Percentiles rank a stretch among this genome's conserved stretches.
phyloP scores from a whole-genome alignment of 2,797 vertebrate species.

The Danionella dracula region DNA sequence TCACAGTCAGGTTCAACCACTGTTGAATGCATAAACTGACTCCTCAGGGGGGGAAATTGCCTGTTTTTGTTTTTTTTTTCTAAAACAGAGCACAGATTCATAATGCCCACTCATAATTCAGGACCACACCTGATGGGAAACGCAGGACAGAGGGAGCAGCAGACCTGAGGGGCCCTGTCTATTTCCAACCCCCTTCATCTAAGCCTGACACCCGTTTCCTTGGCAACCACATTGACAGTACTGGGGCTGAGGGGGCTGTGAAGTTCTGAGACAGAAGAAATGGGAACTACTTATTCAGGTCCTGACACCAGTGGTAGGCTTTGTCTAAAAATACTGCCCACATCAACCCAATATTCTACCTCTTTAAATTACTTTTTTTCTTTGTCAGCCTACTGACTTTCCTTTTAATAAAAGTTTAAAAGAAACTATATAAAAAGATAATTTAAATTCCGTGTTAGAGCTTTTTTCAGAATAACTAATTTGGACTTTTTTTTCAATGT shows the following conservation, averaged over 20 bases:
- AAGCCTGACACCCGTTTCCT: constrained; percentile 61
- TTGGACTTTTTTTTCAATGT: too few relatives aligned
- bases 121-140: constrained; percentile 18
- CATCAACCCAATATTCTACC: constrained; percentile 25
- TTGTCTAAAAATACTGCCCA: constrained; percentile 41
- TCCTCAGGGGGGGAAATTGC: neutral
- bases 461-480: too few relatives aligned
- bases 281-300: constrained; percentile 47
- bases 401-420: neutral
- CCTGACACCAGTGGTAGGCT: constrained; percentile 56
- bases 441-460: neutral
- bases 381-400: neutral
- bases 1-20: constrained; percentile 47
- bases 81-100: neutral
- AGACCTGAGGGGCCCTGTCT: constrained; percentile 40
- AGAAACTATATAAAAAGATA: neutral
- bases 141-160: constrained; percentile 2
- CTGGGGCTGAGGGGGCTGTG: constrained; percentile 55
- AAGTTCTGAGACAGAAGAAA: constrained; percentile 44
- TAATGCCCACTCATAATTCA: neutral
- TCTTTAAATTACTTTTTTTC: neutral
- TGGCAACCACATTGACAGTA: constrained; percentile 64
- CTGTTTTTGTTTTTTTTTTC: constrained; percentile 19
- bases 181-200: constrained; percentile 56
- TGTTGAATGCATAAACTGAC: neutral